These are phyloP conservation scores for Noctua janthe DNA, from an alignment of 2,888 invertebrate species.

Conservation along the genomic window DNA sequence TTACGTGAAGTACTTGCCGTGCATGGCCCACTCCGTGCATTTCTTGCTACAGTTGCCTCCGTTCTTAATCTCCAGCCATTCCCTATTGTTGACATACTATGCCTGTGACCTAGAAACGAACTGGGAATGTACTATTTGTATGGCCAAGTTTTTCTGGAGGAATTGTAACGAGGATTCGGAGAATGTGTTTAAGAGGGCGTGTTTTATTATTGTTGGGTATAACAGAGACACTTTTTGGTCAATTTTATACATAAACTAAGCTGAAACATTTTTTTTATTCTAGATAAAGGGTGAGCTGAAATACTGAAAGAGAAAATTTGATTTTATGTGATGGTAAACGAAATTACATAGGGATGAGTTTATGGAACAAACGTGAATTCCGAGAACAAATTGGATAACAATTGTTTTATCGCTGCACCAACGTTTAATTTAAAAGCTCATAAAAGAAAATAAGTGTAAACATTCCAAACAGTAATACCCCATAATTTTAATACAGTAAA, in stretches of 20 bases:
- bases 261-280: no score
- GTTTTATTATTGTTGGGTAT: background rate
- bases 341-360: background rate
- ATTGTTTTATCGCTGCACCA: constrained; percentile 25
- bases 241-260: background rate
- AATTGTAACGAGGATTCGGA: constrained; percentile 46
- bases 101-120: constrained; percentile 80
- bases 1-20: constrained; percentile 42
- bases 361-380: background rate
- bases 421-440: constrained; percentile 11
- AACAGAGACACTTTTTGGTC: background rate
- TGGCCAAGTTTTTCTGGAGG: constrained; percentile 45
- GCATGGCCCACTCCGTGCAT: constrained; percentile 51
- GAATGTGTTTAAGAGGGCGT: constrained; percentile 28
- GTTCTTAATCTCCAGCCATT: constrained; percentile 78
- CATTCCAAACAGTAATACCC: constrained; percentile 35
- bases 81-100: constrained; percentile 78
- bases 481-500: constrained; percentile 52
- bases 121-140: constrained; percentile 55
- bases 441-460: constrained; percentile 41
- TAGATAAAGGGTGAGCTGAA: no score
- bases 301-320: background rate
- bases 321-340: background rate
- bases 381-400: constrained; percentile 15
- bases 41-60: constrained; percentile 66